These are phyloP conservation scores for Gymnothorax javanicus DNA, from an alignment of 2,797 vertebrate species.

Conservation along the genomic window DNA sequence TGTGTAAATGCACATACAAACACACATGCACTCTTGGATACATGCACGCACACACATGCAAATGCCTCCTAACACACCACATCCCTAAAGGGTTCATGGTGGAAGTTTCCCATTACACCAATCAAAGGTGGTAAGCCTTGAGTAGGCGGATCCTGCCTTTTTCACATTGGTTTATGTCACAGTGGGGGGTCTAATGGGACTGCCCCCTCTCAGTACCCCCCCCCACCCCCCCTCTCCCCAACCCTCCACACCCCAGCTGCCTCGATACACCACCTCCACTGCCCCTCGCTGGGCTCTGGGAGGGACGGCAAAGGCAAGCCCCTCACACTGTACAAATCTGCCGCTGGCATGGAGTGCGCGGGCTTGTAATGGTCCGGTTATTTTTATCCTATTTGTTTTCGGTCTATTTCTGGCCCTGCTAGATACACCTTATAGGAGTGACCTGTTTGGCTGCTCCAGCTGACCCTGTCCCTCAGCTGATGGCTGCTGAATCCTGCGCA, in stretches of 20 bases:
- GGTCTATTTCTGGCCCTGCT: slow-evolving; percentile 10
- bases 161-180: not conserved
- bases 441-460: not conserved
- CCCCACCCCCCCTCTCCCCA: not conserved
- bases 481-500: not conserved
- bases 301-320: not conserved
- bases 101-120: not conserved
- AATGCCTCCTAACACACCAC: not conserved
- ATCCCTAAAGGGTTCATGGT: not conserved
- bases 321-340: slow-evolving; percentile 8
- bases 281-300: not conserved
- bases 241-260: not conserved
- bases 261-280: not conserved
- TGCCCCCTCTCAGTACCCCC: not conserved
- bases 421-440: not conserved
- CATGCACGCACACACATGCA: not conserved
- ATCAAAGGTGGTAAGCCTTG: not conserved
- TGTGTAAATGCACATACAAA: too few species aligned
- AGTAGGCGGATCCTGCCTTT: not conserved
- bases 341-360: not conserved
- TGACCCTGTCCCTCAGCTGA: not conserved
- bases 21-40: too few species aligned
- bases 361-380: not conserved
- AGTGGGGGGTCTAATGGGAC: not conserved
- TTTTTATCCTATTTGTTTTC: not conserved